Evolutionary conservation across 2,113 vertebrate genomes (phyloP), one percentile per base, ranked within the genome.

Genomic region (Oreochromis spilurus): DNA sequence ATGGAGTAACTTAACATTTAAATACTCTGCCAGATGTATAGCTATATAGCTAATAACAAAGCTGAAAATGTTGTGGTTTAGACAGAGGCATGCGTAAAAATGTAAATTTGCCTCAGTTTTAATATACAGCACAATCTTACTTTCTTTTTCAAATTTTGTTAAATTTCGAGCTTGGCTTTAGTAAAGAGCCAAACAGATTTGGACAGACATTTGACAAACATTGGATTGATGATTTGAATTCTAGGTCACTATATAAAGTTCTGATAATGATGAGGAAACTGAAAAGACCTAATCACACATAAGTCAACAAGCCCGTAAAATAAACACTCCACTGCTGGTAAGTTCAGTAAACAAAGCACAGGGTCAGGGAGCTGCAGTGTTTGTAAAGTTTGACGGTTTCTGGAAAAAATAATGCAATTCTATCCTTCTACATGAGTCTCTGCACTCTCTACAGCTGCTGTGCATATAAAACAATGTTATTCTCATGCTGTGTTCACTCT

Each of bases 41-140:
- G 36, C 12, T 43, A 14, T 43, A 21, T 26, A 24, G 1, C n/a
- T 70, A 1, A 0, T 24, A 43, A 45, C 65, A 70, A 38, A 43
- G 38, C 12, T 43, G 21, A n/a, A 24, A n/a, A 70, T 4, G 3
- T 5, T 43, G 0, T 14, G 13, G 38, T 45, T 16, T 70, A 5
- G 62, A 38, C 62, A 67, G 34, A 38, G 10, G 0, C 10, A 0
- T 0, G 10, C 0, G 1, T 21, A 38, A 65, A 65, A 65, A 31
- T 62, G 34, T 1, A 38, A 65, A 65, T 38, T n/a, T 2, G 36
- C 1, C 3, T 70, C n/a, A 9, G 21, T 70, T 43, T 45, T 17
- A 72, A 72, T 16, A 43, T 16, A 45, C 12, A 0, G 7, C 13
- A 0, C 38, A 43, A 9, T 24, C 65, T 26, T 72, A 36, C 0